phyloP scores from a whole-genome alignment of 2,797 vertebrate genomes.

The Mormyrops boulengeri region DNA sequence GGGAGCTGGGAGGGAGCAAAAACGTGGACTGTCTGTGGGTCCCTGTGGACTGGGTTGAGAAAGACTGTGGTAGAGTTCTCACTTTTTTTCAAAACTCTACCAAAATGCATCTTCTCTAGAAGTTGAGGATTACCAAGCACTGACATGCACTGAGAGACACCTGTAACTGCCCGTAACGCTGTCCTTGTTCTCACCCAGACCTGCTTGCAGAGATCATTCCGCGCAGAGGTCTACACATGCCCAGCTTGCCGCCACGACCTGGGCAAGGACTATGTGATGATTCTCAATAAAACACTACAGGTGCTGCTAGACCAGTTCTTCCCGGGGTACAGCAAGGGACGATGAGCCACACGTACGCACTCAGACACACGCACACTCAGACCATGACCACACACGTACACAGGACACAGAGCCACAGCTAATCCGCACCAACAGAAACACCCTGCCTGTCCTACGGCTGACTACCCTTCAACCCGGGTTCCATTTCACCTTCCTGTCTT shows the following conservation, averaged over 20 bases:
- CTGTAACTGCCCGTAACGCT: background rate
- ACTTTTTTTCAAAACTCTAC: background rate
- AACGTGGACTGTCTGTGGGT: background rate
- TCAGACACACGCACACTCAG: constrained; percentile 10
- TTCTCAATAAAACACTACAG: constrained; percentile 88
- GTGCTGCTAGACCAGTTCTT: constrained; percentile 95
- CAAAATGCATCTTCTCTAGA: background rate
- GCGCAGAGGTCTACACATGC: constrained; percentile 91
- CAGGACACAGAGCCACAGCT: constrained; percentile 20
- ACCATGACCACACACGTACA: constrained; percentile 9
- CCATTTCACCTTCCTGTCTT: constrained; percentile 35
- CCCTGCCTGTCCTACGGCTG: constrained; percentile 54
- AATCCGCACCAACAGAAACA: constrained; percentile 37
- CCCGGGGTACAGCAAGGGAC: constrained; percentile 97
- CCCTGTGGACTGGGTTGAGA: background rate
- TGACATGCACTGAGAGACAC: background rate
- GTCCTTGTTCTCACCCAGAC: constrained; percentile 58
- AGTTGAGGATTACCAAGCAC: background rate
- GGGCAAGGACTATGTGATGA: constrained; percentile 88
- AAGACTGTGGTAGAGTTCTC: background rate
- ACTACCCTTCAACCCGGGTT: constrained; percentile 54
- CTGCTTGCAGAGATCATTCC: constrained; percentile 93
- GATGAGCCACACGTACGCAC: constrained; percentile 66
- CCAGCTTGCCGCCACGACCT: constrained; percentile 93
- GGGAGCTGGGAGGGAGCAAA: background rate